Evolutionary conservation across 2,888 invertebrate genomes (phyloP).

Genomic region (Synanthedon tipuliformis): DNA sequence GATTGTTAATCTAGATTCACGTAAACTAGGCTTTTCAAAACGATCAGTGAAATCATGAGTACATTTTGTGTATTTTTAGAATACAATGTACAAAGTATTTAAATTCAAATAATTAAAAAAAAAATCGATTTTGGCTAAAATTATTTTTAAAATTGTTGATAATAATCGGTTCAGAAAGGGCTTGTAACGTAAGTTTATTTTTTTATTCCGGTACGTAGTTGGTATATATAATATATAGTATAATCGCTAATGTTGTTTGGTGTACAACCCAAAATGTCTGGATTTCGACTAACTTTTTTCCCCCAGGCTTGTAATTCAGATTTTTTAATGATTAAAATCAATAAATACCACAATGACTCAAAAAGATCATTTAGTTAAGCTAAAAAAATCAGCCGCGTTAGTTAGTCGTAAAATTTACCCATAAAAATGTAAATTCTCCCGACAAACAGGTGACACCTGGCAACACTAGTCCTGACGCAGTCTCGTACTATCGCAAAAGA

Average conservation of each 20-base stretch:
- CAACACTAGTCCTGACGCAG: slow-evolving; percentile 27
- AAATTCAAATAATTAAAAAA: slow-evolving; percentile 1
- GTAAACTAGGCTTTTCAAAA: neutral
- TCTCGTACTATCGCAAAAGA: slow-evolving; percentile 47
- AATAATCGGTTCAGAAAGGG: slow-evolving; percentile 14
- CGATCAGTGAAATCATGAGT: slow-evolving; percentile 6
- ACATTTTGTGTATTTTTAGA: slow-evolving; percentile 7
- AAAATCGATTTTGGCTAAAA: slow-evolving; percentile 9
- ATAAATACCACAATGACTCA: too few relatives aligned
- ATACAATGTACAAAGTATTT: slow-evolving; percentile 17
- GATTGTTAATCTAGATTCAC: too few relatives aligned
- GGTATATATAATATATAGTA: slow-evolving; percentile 13
- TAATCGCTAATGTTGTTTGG: too few relatives aligned
- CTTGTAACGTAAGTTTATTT: slow-evolving; percentile 26
- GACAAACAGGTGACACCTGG: too few relatives aligned
- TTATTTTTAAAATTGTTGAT: slow-evolving; percentile 15
- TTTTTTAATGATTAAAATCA: too few relatives aligned
- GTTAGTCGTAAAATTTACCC: slow-evolving; percentile 1
- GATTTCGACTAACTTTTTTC: too few relatives aligned
- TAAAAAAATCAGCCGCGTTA: too few relatives aligned
- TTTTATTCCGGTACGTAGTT: slow-evolving; percentile 28
- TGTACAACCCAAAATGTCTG: neutral
- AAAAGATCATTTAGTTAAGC: too few relatives aligned
- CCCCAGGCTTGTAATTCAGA: too few relatives aligned
- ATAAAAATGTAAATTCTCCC: slow-evolving; percentile 2